Conservation (phyloP, 2,888 invertebrate species). For the Carpatolechia fugitivella region DNA sequence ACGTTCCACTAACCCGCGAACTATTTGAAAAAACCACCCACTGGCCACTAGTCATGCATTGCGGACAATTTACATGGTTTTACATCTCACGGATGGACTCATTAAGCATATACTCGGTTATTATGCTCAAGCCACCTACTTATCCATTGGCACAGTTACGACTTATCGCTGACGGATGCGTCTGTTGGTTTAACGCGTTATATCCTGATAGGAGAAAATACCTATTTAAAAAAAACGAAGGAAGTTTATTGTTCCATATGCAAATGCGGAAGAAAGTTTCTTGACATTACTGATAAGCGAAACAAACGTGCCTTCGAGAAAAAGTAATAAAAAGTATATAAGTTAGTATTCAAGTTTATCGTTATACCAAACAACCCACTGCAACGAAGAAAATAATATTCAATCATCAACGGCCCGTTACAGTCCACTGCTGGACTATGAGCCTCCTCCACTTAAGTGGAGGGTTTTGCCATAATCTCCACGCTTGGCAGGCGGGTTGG, state of each 20-base stretch:
- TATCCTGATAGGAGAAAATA: conserved; percentile 8
- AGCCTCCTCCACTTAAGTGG: too few species aligned
- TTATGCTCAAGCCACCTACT: conserved; percentile 17
- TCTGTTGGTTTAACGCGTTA: conserved; percentile 5
- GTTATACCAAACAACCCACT: too few species aligned
- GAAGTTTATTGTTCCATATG: conserved; percentile 11
- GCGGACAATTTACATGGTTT: conserved; percentile 24
- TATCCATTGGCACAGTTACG: conserved; percentile 33
- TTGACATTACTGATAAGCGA: neutral
- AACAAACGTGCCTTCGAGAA: neutral
- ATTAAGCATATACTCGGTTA: conserved; percentile 2
- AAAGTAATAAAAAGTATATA: too few species aligned
- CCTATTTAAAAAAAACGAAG: neutral
- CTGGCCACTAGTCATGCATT: conserved; percentile 10
- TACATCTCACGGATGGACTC: conserved; percentile 25
- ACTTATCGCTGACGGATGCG: conserved; percentile 7
- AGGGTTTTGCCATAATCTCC: too few species aligned
- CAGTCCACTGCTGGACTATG: too few species aligned
- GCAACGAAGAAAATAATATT: too few species aligned
- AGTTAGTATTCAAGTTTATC: too few species aligned
- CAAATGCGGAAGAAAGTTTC: conserved; percentile 1
- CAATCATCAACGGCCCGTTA: too few species aligned
- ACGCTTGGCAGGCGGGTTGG: too few species aligned
- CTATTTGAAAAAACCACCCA: neutral
- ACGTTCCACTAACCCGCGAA: neutral